A percentile compares a stretch with the other conserved stretches of the same genome.
These are phyloP conservation scores for Caerostris darwini DNA, from an alignment of 1,140 invertebrate genomes.

Conservation along the genomic window DNA sequence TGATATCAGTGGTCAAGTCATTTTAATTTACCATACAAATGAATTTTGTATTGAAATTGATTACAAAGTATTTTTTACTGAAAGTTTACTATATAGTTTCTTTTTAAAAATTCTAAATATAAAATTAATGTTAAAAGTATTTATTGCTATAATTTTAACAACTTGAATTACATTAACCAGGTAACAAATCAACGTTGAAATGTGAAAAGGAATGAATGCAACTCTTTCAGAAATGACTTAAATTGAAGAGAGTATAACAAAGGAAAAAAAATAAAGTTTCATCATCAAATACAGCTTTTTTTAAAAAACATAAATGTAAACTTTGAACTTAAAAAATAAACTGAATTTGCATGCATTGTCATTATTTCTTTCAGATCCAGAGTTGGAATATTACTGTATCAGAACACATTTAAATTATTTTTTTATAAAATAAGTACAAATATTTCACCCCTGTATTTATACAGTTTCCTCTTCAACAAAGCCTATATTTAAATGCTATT, in stretches of 20 bases:
- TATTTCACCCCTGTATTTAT: no score
- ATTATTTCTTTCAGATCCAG: conserved; percentile 1
- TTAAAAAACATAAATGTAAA: background rate
- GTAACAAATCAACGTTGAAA: background rate
- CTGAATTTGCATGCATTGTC: background rate
- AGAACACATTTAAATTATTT: background rate
- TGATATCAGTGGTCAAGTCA: no score
- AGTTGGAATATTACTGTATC: background rate
- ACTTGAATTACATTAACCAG: background rate
- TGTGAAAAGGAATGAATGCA: background rate
- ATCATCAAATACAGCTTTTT: background rate
- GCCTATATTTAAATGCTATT: no score
- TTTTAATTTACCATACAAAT: no score
- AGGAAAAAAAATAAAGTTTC: background rate
- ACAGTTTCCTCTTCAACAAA: no score
- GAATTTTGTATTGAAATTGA: no score
- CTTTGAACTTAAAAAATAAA: background rate
- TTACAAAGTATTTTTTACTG: no score
- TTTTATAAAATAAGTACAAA: background rate
- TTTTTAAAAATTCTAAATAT: no score
- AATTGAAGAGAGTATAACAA: background rate
- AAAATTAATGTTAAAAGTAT: no score
- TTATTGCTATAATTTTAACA: background rate
- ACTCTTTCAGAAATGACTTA: background rate
- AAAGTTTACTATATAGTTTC: no score